Base-by-base conservation (phyloP, 2,113 vertebrate genomes). In the Falcunculus frontatus region DNA sequence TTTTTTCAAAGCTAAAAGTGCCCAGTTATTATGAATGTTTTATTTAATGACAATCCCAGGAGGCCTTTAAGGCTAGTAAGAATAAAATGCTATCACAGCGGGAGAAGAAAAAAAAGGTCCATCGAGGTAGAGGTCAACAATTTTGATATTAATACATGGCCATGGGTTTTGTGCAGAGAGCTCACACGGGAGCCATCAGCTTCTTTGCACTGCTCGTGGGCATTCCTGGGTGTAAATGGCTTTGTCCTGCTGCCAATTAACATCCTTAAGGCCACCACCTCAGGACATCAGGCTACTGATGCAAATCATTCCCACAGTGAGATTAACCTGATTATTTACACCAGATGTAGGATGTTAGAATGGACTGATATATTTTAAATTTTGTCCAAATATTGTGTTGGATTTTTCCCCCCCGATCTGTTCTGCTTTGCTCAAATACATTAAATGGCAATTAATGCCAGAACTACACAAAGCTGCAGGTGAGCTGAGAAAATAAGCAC, bases 211-310 rank as follows among this genome's bases (percentile, higher is more conserved):
- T 73, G 93, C 78, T 77, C 53, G 14, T n/a, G 56, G 78, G 42
- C 74, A 93, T 74, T 95, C 59, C 88, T 95, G 62, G 26, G 68
- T 91, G 42, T 47, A 62, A 87, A 93, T 83, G 41, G 37, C 72
- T 96, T 95, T 96, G 83, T 84, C 37, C 87, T 91, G 53, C 74
- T 90, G 67, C 20, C 90, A 96, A 4, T 72, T 73, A 70, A 81
- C 69, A 73, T 70, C 91, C 87, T 77, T 11, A 41, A 59, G 87
- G 93, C 81, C 81, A 95, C 60, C 21, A 77, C 47, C 56, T 62
- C 72, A 49, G 75, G 84, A 75, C 56, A 59, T 21, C 41, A 90
- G 65, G 19, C 53, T 92, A 29, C 37, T 85, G 80, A 55, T 82
- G 76, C 46, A 93, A 80, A 91, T 60, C 26, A n/a, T 85, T 86